Percentiles rank a stretch among this genome's conserved stretches.
phyloP scores from a whole-genome alignment of 1,140 invertebrate genomes.

The Spodoptera litura region DNA sequence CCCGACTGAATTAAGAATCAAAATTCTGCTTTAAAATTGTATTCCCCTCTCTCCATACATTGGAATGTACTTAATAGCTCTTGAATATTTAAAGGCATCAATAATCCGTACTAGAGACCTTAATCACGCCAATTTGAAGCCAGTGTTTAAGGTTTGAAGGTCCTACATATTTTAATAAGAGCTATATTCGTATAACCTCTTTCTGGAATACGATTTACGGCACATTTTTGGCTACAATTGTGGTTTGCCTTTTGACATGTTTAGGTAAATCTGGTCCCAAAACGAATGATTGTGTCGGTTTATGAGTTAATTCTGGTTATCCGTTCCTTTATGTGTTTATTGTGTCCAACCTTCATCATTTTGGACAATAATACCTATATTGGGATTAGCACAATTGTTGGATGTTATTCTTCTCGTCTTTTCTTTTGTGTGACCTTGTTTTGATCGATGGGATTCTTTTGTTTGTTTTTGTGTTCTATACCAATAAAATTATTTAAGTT shows the following conservation, averaged over 20 bases:
- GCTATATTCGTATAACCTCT: neutral
- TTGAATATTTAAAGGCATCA: constrained; percentile 45
- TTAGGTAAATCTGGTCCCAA: constrained; percentile 2
- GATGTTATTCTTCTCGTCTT: too few relatives aligned
- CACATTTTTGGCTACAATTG: constrained; percentile 8
- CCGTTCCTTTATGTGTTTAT: neutral
- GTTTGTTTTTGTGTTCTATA: too few relatives aligned
- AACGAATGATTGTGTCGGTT: neutral
- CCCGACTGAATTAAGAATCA: neutral
- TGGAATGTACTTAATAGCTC: constrained; percentile 46
- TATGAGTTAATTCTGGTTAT: neutral
- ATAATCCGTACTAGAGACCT: neutral
- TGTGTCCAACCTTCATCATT: neutral
- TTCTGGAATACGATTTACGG: neutral
- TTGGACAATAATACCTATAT: too few relatives aligned
- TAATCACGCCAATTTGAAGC: neutral
- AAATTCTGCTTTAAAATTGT: constrained; percentile 1
- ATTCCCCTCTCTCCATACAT: constrained; percentile 13
- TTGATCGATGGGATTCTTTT: too few relatives aligned
- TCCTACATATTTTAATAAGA: constrained; percentile 7
- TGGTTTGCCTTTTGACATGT: constrained; percentile 25
- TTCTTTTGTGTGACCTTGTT: too few relatives aligned
- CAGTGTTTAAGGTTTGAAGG: neutral
- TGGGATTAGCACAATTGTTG: too few relatives aligned
- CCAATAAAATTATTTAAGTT: too few relatives aligned